Conservation (phyloP, 2,113 vertebrate species). For the Leptosomus discolor region DNA sequence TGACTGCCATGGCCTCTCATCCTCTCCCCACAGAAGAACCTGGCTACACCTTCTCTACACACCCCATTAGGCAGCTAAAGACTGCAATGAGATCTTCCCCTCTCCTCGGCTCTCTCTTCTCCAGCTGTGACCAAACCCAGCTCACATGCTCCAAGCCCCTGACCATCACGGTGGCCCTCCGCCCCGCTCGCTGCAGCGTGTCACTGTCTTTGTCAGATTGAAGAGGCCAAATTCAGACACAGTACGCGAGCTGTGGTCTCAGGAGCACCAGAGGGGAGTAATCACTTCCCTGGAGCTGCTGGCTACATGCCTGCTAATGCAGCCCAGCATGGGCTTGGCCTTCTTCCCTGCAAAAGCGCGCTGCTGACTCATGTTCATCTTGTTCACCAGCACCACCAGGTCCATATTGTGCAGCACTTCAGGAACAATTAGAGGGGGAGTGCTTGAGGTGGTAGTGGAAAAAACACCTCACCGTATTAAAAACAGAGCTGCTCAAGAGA, state of each 20-base stretch:
- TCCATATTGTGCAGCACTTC: background rate
- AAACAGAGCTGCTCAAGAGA: background rate
- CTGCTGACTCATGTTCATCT: constrained; percentile 17
- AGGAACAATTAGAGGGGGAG: background rate
- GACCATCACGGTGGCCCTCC: background rate
- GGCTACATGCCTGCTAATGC: background rate
- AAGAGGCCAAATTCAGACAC: background rate
- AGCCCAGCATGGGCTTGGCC: constrained; percentile 14
- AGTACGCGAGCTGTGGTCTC: background rate
- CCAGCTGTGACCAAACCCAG: background rate
- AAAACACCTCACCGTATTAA: background rate
- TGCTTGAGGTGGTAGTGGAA: background rate
- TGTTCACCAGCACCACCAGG: background rate
- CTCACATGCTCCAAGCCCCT: background rate
- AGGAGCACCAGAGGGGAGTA: constrained; percentile 2
- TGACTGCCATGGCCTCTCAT: background rate
- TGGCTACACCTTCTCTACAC: background rate
- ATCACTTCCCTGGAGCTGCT: background rate
- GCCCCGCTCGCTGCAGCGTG: background rate
- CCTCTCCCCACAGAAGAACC: background rate
- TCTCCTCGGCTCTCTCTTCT: background rate
- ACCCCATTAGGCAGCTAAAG: background rate
- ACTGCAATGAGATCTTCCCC: background rate
- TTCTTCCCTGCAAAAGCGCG: background rate
- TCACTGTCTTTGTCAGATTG: background rate